phyloP scores from a whole-genome alignment of 2,888 invertebrate genomes.

The Eupithecia inturbata region DNA sequence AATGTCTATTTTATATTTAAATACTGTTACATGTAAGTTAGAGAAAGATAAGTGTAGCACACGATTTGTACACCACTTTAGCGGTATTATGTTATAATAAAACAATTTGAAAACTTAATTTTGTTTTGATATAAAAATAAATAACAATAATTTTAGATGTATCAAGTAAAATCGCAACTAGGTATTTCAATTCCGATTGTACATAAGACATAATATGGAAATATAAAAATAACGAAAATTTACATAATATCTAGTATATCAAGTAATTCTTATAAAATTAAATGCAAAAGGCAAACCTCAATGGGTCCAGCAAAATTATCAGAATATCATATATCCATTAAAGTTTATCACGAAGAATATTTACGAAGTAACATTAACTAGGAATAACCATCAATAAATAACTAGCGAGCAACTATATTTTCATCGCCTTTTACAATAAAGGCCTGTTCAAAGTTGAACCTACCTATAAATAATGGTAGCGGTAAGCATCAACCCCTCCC shows the following conservation, averaged over 20 bases:
- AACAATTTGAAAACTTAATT: constrained; percentile 42
- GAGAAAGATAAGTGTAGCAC: constrained; percentile 14
- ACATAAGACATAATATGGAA: constrained; percentile 7
- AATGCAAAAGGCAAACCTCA: background rate
- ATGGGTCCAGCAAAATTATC: background rate
- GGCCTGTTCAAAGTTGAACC: background rate
- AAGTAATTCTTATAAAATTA: background rate
- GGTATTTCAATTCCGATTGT: background rate
- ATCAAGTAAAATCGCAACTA: constrained; percentile 11
- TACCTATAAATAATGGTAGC: no score
- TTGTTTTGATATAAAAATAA: constrained; percentile 22
- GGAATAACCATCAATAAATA: background rate
- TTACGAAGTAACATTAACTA: background rate
- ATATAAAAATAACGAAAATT: constrained; percentile 41
- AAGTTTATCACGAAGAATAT: background rate
- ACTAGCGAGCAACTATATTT: background rate
- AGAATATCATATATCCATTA: background rate
- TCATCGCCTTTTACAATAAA: background rate
- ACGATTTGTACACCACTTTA: constrained; percentile 41
- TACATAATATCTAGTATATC: constrained; percentile 21
- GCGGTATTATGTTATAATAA: constrained; percentile 49
- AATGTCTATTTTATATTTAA: constrained; percentile 17
- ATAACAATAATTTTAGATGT: constrained; percentile 3
- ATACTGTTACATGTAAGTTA: constrained; percentile 14
- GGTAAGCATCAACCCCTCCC: no score